phyloP scores from a whole-genome alignment of 1,140 invertebrate genomes.

The Drosophila nikananu region DNA sequence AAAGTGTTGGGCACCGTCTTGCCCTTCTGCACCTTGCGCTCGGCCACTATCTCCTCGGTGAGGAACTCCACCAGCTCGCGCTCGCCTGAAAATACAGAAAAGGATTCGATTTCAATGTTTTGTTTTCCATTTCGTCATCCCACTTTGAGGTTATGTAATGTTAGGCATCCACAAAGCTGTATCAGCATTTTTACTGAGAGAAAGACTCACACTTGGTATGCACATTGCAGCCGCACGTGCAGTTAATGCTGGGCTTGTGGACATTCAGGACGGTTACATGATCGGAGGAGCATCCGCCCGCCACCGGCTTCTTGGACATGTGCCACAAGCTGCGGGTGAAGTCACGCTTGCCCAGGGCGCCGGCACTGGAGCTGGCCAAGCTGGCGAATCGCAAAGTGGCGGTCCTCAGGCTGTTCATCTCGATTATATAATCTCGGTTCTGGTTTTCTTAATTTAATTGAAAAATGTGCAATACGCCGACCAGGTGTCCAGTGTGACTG shows the following conservation, averaged over 20 bases:
- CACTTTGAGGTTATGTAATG: slow-evolving; percentile 78
- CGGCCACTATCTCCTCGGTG: slow-evolving; percentile 94
- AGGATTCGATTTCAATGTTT: slow-evolving; percentile 14
- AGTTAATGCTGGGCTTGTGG: slow-evolving; percentile 86
- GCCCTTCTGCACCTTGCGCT: slow-evolving; percentile 92
- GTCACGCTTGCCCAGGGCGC: slow-evolving; percentile 87
- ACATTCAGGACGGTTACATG: slow-evolving; percentile 72
- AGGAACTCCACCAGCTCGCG: slow-evolving; percentile 94
- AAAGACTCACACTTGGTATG: slow-evolving; percentile 90
- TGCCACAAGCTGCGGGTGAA: slow-evolving; percentile 89
- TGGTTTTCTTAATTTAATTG: slow-evolving; percentile 35
- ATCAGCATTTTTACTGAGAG: not conserved
- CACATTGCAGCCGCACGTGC: slow-evolving; percentile 88
- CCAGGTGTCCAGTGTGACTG: slow-evolving; percentile 15
- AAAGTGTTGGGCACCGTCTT: slow-evolving; percentile 91
- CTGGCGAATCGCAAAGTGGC: slow-evolving; percentile 86
- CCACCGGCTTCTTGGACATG: slow-evolving; percentile 86
- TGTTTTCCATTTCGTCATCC: slow-evolving; percentile 40
- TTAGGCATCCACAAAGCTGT: not conserved
- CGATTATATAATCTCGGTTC: slow-evolving; percentile 77
- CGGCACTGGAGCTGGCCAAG: slow-evolving; percentile 85
- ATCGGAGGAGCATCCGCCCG: slow-evolving; percentile 18
- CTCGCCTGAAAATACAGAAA: slow-evolving; percentile 88
- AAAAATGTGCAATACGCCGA: slow-evolving; percentile 55
- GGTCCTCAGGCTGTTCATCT: slow-evolving; percentile 90